Base-by-base conservation (phyloP, 2,888 invertebrate genomes). In the Glaucopsyche alexis region DNA sequence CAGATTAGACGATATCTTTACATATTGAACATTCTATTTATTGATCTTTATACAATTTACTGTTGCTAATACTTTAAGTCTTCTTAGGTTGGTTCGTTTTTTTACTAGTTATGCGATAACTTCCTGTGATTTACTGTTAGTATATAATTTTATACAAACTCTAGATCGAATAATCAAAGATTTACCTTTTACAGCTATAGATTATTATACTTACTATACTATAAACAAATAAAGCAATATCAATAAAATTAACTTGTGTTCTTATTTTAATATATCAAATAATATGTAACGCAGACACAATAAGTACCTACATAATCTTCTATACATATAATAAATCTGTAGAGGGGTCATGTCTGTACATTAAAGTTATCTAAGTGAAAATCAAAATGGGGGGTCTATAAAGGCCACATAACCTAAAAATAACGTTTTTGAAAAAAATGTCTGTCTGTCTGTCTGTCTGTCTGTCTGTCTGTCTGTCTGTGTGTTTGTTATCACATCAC, bases 101-200 rank as follows among this genome's bases (percentile, higher is more conserved):
- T 87, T 85, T 84, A 87, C 83, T 85, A 87, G 87, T 84, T 82
- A 85, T 84, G 83, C 81, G 84, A 78, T 83, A 89, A 83, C 86
- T 90, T 91, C 89, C 90, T 91, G 91, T 91, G 90, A 91, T 91
- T 90, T 86, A 88, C 87, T 90, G 88, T 87, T 88, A 81, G 87
- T 88, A 76, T 80, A 76, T 79, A 88, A 88, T 90, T 91, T 90
- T 91, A 86, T 90, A 91, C 89, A 83, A 85, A 85, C 87, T 87
- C 82, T 89, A 89, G 88, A 87, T 91, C 87, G 89, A 89, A 83
- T 81, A 81, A 84, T 80, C 83, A 80, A 85, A 85, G 84, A 84
- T 88, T 85, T 81, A 87, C 85, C 87, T 86, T 81, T 87, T 83
- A 86, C 86, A 89, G 90, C 90, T 90, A 89, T 90, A 89, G 88